Conservation (phyloP, 2,113 vertebrate genomes). For the Vombatus ursinus region DNA sequence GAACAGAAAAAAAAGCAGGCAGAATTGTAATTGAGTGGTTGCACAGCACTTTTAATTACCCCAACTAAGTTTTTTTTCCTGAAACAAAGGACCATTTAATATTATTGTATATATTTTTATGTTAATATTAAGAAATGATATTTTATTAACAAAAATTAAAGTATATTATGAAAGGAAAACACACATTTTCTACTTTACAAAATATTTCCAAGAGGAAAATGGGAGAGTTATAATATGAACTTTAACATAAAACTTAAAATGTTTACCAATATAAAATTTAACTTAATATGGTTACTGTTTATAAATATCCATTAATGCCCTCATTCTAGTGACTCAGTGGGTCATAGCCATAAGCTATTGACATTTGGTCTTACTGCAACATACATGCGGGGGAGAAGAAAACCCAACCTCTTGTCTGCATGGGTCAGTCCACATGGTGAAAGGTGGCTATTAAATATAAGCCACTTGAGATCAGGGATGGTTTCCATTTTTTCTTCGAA, state of each 20-base stretch:
- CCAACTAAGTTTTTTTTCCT: too few species aligned
- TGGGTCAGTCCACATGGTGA: too few species aligned
- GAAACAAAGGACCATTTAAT: neutral
- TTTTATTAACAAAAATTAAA: neutral
- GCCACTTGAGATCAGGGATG: too few species aligned
- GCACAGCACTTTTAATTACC: neutral
- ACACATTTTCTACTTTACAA: neutral
- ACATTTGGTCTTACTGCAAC: neutral
- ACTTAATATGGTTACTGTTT: neutral
- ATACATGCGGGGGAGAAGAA: too few species aligned
- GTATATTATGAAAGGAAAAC: neutral
- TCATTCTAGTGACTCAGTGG: neutral
- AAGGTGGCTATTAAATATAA: too few species aligned
- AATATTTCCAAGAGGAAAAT: neutral
- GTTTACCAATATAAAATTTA: neutral
- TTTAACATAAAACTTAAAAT: neutral
- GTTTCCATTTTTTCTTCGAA: too few species aligned
- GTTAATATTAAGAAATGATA: neutral
- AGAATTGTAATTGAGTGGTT: neutral
- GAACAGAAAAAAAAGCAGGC: neutral
- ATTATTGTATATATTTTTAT: neutral
- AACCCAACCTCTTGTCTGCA: too few species aligned
- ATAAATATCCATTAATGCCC: neutral
- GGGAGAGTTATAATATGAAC: neutral
- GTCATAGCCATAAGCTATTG: neutral